These are phyloP conservation scores for Tyto alba DNA, from an alignment of 2,113 vertebrate species.

Conservation along the genomic window DNA sequence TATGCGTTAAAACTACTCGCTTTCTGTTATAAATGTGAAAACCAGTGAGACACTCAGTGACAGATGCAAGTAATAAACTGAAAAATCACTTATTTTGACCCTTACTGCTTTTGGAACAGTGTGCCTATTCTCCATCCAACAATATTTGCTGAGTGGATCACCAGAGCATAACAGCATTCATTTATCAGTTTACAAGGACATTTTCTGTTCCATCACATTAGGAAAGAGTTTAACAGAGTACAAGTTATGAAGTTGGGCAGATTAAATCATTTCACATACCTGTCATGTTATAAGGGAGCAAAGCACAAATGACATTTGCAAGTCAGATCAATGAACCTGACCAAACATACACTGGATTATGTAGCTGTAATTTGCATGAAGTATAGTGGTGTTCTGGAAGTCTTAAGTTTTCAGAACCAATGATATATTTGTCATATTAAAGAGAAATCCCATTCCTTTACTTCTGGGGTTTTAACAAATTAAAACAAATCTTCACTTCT, in stretches of 20 bases:
- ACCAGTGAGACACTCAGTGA: not conserved
- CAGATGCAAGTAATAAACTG: conserved; percentile 6
- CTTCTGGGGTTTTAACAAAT: not conserved
- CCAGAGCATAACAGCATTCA: not conserved
- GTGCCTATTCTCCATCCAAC: not conserved
- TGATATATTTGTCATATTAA: not conserved
- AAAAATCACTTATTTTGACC: not conserved
- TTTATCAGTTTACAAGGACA: not conserved
- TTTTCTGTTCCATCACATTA: not conserved
- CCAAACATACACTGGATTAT: not conserved
- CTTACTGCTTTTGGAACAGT: not conserved
- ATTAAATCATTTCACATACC: not conserved
- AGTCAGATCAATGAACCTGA: not conserved
- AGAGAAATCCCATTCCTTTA: not conserved
- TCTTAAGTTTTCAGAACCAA: not conserved
- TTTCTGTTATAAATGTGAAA: not conserved
- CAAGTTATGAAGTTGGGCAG: not conserved
- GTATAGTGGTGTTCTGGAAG: not conserved
- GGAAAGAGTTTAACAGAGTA: not conserved
- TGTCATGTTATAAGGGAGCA: not conserved
- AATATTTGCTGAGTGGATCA: not conserved
- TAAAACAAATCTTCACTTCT: not conserved
- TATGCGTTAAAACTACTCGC: not conserved
- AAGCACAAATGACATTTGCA: not conserved
- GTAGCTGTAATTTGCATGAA: not conserved